Evolutionary conservation across 1,140 invertebrate species (phyloP).

Genomic region (Theocolax elegans): DNA sequence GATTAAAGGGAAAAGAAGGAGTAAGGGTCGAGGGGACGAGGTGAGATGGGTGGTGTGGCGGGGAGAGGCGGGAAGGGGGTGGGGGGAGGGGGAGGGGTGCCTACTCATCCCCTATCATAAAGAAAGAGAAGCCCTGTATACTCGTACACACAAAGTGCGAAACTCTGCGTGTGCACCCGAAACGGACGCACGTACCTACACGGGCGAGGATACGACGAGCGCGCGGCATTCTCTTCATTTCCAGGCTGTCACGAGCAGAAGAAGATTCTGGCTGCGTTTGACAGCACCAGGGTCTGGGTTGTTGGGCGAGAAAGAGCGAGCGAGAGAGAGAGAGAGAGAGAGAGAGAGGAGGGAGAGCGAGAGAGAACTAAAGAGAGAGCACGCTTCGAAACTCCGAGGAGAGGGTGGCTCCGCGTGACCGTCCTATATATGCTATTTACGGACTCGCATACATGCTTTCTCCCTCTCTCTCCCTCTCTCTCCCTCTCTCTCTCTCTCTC

Average conservation of each 20-base stretch:
- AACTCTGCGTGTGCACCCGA: slow-evolving; percentile 7
- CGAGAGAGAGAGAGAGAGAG: slow-evolving; percentile 2
- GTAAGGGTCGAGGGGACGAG: not conserved
- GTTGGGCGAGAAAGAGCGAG: slow-evolving; percentile 18
- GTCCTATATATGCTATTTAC: slow-evolving; percentile 33
- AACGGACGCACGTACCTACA: slow-evolving; percentile 7
- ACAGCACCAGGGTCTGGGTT: slow-evolving; percentile 66
- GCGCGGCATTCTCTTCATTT: slow-evolving; percentile 66
- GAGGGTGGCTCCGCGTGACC: slow-evolving; percentile 36
- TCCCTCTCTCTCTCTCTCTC: slow-evolving; percentile 16
- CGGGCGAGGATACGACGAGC: slow-evolving; percentile 33
- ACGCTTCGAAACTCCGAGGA: not conserved
- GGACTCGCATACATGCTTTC: slow-evolving; percentile 10
- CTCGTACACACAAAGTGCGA: slow-evolving; percentile 23
- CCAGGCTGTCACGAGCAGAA: slow-evolving; percentile 68
- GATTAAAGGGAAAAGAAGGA: slow-evolving; percentile 29
- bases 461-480: not conserved
- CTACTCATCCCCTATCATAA: too few relatives aligned
- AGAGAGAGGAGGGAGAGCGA: not conserved
- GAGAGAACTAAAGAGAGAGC: not conserved
- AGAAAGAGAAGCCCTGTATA: too few relatives aligned
- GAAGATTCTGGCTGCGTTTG: slow-evolving; percentile 69
- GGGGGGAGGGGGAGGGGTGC: not conserved
- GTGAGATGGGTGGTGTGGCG: not conserved
- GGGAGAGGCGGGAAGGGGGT: not conserved